phyloP scores from a whole-genome alignment of 2,888 invertebrate genomes.

The Acanthococcus lagerstroemiae region DNA sequence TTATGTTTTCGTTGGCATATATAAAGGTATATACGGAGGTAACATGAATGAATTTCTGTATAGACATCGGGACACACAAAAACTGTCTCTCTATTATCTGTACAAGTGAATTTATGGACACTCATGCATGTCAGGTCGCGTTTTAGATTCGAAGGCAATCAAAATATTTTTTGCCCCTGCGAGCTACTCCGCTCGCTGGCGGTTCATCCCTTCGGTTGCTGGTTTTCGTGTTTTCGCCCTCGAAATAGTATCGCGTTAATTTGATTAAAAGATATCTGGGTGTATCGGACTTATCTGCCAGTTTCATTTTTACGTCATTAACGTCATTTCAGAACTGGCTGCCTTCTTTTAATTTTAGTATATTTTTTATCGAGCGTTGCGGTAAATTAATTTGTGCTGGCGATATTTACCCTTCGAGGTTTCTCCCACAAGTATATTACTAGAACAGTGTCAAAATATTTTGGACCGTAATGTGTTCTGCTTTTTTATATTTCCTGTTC shows the following conservation, averaged over 20 bases:
- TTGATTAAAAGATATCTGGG: neutral
- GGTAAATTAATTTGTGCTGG: no score
- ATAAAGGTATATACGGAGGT: neutral
- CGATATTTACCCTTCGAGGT: no score
- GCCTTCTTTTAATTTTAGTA: no score
- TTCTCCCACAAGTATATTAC: no score
- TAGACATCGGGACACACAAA: neutral
- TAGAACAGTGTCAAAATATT: no score
- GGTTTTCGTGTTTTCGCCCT: neutral
- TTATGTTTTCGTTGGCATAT: neutral
- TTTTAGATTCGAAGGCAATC: slow-evolving; percentile 19
- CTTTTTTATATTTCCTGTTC: no score
- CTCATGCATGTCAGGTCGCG: slow-evolving; percentile 15
- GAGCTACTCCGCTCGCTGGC: neutral
- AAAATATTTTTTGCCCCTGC: slow-evolving; percentile 13
- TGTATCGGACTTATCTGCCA: neutral
- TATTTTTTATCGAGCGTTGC: no score
- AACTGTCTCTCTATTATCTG: slow-evolving; percentile 19
- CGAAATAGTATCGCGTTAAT: slow-evolving; percentile 1
- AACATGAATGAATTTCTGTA: slow-evolving; percentile 3
- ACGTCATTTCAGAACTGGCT: slow-evolving; percentile 6
- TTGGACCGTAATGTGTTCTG: no score
- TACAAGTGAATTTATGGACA: slow-evolving; percentile 9
- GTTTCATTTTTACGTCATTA: slow-evolving; percentile 22
- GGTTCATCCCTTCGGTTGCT: neutral